Evolutionary conservation across 2,797 vertebrate species (phyloP), one percentile per base, ranked within the genome.

Genomic region (Rhinophrynus dorsalis): DNA sequence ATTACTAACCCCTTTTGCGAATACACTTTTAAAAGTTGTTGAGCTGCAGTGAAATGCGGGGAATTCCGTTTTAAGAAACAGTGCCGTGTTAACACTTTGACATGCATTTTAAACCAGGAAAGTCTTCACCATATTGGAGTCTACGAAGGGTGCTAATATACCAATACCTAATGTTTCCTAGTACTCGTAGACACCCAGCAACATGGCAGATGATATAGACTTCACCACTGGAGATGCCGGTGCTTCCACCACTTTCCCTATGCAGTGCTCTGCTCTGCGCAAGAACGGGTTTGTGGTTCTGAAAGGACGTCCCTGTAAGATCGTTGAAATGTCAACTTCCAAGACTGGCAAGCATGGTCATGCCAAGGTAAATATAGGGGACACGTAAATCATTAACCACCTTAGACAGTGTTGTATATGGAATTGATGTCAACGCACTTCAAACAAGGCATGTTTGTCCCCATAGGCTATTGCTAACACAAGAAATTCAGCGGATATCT

Each of bases 341-440:
- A 98, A 97, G 81, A 99, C 94, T 9, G 97, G 97, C 80, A 99
- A 98, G 82, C 97, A 99, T 21, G 95, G 96, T 26, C 95, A 99
- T 63, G 95, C 95, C 61, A 99, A 99, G 94, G 97, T 97, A 89
- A 84, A 13, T 10, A 7, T 9, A 29, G 12, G 54, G 1, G 4
- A 44, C 47, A 15, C 10, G 60, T 67, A 5, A 38, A 48, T 48
- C 67, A 50, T 68, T 52, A 15, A 33, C 67, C 67, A 12, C 3
- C 2, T 3, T n/a, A n/a, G 4, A 30, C 50, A 66, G 55, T 18
- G 23, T 18, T 21, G 0, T 38, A 62, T 38, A 38, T n/a, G n/a
- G n/a, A n/a, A n/a, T n/a, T n/a, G n/a, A n/a, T n/a, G n/a, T n/a
- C n/a, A n/a, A n/a, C n/a, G n/a, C n/a, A n/a, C n/a, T n/a, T n/a